phyloP scores from a whole-genome alignment of 2,113 vertebrate genomes.

The Chamaetylas fuelleborni region DNA sequence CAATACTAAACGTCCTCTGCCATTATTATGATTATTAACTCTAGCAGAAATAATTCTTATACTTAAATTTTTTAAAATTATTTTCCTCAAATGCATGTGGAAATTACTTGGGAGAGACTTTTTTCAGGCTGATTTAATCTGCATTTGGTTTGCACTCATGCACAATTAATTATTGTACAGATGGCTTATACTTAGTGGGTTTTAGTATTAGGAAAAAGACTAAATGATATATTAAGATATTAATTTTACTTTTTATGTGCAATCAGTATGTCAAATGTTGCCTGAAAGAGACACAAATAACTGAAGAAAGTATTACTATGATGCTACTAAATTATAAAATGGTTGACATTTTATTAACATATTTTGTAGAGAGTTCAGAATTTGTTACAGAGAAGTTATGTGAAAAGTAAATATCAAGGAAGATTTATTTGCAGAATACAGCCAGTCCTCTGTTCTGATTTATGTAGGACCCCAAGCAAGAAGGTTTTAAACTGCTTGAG shows the following conservation, averaged over 20 bases:
- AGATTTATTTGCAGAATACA: conserved; percentile 53
- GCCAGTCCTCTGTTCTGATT: conserved; percentile 14
- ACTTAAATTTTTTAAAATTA: background rate
- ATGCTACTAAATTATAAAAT: conserved; percentile 19
- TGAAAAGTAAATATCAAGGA: conserved; percentile 3
- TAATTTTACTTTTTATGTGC: background rate
- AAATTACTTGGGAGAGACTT: background rate
- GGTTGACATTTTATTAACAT: background rate
- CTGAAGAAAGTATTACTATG: background rate
- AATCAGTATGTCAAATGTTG: background rate
- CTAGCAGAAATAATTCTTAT: background rate
- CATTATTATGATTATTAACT: background rate
- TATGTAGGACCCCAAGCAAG: conserved; percentile 25
- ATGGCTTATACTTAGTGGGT: background rate
- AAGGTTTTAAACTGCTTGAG: conserved; percentile 22
- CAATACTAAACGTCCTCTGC: background rate
- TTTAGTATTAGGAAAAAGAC: background rate
- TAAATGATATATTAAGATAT: background rate
- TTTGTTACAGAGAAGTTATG: conserved; percentile 31
- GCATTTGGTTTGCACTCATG: background rate
- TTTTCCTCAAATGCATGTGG: background rate
- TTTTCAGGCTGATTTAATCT: background rate
- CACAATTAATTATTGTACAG: background rate
- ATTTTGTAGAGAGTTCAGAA: conserved; percentile 6
- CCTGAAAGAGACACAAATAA: background rate